These are phyloP conservation scores for Brachionus manjavacas DNA, from an alignment of 1,140 invertebrate species.

Conservation along the genomic window DNA sequence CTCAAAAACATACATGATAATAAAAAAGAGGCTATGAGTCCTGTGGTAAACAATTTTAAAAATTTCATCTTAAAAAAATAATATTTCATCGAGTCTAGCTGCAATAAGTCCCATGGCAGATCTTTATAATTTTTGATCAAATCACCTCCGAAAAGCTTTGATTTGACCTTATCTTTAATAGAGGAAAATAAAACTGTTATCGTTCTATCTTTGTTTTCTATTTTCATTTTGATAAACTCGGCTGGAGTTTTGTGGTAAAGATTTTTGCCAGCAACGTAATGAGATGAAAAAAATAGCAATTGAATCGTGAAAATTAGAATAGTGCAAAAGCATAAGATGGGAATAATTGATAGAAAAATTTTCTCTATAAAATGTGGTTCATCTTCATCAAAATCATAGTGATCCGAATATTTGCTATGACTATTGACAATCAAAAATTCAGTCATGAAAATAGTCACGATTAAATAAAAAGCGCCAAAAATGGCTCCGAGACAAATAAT, in stretches of 20 bases:
- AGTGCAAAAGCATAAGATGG: not conserved
- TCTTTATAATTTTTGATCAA: not conserved
- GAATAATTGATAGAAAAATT: not conserved
- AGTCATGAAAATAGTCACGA: not conserved
- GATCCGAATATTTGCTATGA: not conserved
- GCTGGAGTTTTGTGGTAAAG: not conserved
- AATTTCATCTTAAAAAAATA: constrained; percentile 28
- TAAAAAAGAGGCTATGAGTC: not conserved
- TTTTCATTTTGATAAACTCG: not conserved
- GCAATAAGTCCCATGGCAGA: not conserved
- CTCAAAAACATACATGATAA: not conserved
- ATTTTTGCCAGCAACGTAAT: not conserved
- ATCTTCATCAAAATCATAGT: not conserved
- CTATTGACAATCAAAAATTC: not conserved
- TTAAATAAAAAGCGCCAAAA: not conserved
- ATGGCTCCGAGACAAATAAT: not conserved
- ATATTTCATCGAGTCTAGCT: not conserved
- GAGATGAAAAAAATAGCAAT: not conserved
- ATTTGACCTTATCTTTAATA: constrained; percentile 2
- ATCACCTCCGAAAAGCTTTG: not conserved
- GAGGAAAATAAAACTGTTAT: not conserved
- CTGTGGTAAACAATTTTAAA: not conserved
- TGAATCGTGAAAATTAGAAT: not conserved
- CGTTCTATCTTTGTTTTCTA: not conserved
- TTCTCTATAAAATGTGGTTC: not conserved